phyloP scores from a whole-genome alignment of 1,140 invertebrate genomes.

The Microplitis demolitor region DNA sequence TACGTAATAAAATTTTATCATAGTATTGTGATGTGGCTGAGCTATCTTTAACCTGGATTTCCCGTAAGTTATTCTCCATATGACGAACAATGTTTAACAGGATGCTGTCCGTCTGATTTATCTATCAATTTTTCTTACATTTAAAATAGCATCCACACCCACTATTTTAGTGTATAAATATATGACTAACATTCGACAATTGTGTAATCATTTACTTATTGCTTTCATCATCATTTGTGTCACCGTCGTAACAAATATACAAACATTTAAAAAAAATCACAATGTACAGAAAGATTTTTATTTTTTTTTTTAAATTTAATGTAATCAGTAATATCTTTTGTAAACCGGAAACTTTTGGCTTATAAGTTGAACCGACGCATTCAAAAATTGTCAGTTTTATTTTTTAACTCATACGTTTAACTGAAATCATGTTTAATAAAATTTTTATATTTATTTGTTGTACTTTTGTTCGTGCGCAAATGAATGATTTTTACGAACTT shows the following conservation, averaged over 20 bases:
- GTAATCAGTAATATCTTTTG: constrained; percentile 40
- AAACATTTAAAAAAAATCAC: background rate
- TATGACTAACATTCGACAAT: constrained; percentile 21
- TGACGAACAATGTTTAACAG: constrained; percentile 40
- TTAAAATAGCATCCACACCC: constrained; percentile 12
- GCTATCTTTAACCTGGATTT: constrained; percentile 30
- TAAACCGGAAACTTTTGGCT: constrained; percentile 37
- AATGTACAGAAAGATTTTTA: background rate
- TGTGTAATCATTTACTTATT: constrained; percentile 21
- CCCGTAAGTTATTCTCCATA: constrained; percentile 7
- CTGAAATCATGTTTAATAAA: too few species aligned
- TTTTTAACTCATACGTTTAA: too few species aligned
- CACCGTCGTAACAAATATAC: background rate
- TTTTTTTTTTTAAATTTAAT: constrained; percentile 15
- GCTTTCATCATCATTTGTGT: background rate
- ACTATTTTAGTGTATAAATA: background rate
- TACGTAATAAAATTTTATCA: background rate
- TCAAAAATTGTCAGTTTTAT: too few species aligned
- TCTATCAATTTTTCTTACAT: background rate
- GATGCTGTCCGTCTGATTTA: constrained; percentile 14
- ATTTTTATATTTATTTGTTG: too few species aligned
- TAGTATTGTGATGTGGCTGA: background rate
- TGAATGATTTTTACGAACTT: too few species aligned
- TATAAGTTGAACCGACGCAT: too few species aligned
- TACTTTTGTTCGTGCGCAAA: too few species aligned